Conservation (phyloP, 2,888 invertebrate genomes). For the Apamea sordens region DNA sequence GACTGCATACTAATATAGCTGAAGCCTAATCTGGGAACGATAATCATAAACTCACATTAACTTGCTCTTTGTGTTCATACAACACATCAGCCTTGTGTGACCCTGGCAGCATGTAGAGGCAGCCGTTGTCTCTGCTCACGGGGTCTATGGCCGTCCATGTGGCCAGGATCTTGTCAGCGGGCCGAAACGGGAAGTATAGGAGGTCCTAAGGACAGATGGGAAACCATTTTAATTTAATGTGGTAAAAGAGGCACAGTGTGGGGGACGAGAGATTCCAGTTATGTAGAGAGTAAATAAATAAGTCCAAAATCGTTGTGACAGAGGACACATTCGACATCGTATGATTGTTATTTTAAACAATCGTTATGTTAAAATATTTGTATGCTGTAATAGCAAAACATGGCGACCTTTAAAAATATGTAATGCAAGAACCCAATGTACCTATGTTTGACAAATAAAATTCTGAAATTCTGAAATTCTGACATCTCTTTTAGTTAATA, state of each 20-base stretch:
- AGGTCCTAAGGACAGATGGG: slow-evolving; percentile 90
- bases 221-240: neutral
- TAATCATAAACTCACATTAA: slow-evolving; percentile 52
- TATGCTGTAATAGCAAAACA: no score
- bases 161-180: slow-evolving; percentile 93
- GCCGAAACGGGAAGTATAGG: slow-evolving; percentile 96
- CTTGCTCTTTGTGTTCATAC: slow-evolving; percentile 89
- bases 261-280: neutral
- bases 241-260: neutral
- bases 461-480: no score
- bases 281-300: neutral
- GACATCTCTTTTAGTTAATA: neutral
- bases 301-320: neutral
- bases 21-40: neutral
- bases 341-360: no score
- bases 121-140: slow-evolving; percentile 93
- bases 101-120: slow-evolving; percentile 94
- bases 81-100: slow-evolving; percentile 91
- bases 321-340: neutral
- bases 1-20: neutral
- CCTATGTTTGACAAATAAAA: no score
- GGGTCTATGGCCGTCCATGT: slow-evolving; percentile 97
- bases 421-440: no score
- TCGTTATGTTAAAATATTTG: no score
- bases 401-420: no score